Evolutionary conservation across 1,140 invertebrate species (phyloP).

Genomic region (Meloidogyne chitwoodi): DNA sequence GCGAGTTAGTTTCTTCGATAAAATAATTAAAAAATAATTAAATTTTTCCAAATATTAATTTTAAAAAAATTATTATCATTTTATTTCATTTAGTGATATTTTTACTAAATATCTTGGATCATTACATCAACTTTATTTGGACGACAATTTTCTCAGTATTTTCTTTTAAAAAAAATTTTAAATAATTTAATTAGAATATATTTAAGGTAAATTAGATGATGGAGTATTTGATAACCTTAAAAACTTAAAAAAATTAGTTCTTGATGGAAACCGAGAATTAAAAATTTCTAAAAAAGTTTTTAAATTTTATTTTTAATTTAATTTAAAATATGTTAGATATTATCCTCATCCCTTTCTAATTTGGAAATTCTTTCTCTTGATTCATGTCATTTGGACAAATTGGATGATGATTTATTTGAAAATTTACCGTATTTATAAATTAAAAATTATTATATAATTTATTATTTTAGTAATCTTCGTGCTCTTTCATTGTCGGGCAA

Average conservation of each 20-base stretch:
- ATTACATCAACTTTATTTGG: slow-evolving; percentile 22
- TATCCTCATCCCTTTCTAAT: neutral
- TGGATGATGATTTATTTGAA: slow-evolving; percentile 18
- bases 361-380: slow-evolving; percentile 15
- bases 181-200: neutral
- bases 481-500: slow-evolving; percentile 23
- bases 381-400: neutral
- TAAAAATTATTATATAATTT: slow-evolving; percentile 9
- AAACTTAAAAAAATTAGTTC: slow-evolving; percentile 12
- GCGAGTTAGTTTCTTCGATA: neutral
- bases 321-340: slow-evolving; percentile 2
- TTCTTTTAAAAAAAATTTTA: neutral
- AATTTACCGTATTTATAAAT: slow-evolving; percentile 9
- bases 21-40: neutral
- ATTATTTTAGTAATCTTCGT: neutral
- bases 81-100: slow-evolving; percentile 11
- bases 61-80: neutral
- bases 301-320: neutral
- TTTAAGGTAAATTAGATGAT: slow-evolving; percentile 6
- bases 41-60: neutral
- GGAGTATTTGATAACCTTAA: slow-evolving; percentile 26
- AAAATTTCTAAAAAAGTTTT: slow-evolving; percentile 4
- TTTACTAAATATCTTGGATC: slow-evolving; percentile 1
- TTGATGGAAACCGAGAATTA: slow-evolving; percentile 20
- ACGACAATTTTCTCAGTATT: slow-evolving; percentile 18